Evolutionary conservation across 2,113 vertebrate species (phyloP).

Genomic region (Elanus axillaris): DNA sequence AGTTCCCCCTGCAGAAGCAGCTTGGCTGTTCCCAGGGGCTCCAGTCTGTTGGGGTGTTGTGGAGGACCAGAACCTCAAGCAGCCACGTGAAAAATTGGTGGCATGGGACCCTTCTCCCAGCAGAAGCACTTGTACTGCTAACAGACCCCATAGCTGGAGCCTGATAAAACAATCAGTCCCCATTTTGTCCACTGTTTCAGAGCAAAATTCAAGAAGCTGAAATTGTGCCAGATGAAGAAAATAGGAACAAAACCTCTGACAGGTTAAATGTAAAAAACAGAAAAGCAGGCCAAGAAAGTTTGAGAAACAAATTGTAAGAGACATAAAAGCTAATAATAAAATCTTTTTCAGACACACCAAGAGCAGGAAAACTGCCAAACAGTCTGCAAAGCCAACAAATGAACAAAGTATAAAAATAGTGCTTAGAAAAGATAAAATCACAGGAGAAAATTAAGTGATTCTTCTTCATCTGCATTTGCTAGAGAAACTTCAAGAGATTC

Average conservation of each 20-base stretch:
- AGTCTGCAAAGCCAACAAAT: constrained; percentile 15
- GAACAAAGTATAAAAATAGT: constrained; percentile 41
- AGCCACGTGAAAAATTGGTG: not conserved
- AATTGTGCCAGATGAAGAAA: not conserved
- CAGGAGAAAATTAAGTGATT: not conserved
- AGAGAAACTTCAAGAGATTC: not conserved
- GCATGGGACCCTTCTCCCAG: not conserved
- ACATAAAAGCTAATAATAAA: constrained; percentile 32
- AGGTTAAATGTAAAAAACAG: constrained; percentile 49
- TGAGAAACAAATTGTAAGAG: constrained; percentile 17
- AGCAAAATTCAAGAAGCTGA: constrained; percentile 10
- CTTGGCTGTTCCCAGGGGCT: not conserved
- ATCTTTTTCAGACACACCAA: constrained; percentile 33
- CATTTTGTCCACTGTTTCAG: not conserved
- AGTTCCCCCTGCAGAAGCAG: not conserved
- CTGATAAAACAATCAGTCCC: constrained; percentile 4
- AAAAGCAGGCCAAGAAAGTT: not conserved
- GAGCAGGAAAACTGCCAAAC: constrained; percentile 22
- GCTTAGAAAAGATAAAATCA: constrained; percentile 31
- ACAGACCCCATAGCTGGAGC: not conserved
- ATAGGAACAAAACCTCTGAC: not conserved
- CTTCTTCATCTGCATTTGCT: not conserved
- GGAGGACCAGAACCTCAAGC: not conserved
- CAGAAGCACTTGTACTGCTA: not conserved
- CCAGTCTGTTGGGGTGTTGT: not conserved